Evolutionary conservation across 2,888 invertebrate genomes (phyloP), one percentile per base, ranked within the genome.

Genomic region (Omphaloscelis lunosa): DNA sequence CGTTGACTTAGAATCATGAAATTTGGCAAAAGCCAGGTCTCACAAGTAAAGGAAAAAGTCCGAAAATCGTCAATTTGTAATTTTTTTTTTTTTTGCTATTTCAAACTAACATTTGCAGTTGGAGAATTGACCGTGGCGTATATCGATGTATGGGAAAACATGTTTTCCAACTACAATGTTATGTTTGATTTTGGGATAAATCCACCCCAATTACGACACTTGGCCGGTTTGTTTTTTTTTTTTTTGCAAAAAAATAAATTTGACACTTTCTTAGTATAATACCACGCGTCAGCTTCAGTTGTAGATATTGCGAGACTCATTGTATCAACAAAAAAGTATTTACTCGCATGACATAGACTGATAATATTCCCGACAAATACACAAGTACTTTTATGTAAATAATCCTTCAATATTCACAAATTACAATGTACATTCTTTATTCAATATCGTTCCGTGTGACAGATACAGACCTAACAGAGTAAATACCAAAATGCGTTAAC

Each of bases 391-490:
- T 58, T 67, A n/a, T 62, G 0, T 41, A 58, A 81, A 77, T 66
- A 70, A 59, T 39, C 7, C 58, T 51, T 56, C 61, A 66, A 53
- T 51, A 80, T 67, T 41, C n/a, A 63, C 41, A 58, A 67, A 72
- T 62, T 67, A 63, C 17, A 73, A 63, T 23, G 17, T 39, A 72
- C 27, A 69, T 72, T 56, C 1, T 51, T 29, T 63, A 63, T 73
- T 74, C 61, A 69, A 70, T 62, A 61, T 56, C 45, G 29, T 67
- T 71, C 39, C 34, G 29, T 17, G 8, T 75, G 59, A 72, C 61
- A 79, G 56, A 69, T 78, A 41, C 67, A 29, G 20, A 27, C 9
- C 59, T 34, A 53, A 34, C 67, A 69, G 23, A 66, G 34, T 59
- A 69, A 65, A 69, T 65, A 58, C 20, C 41, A 27, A 39, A 78